Evolutionary conservation across 2,113 vertebrate genomes (phyloP).

Genomic region (Euleptes europaea): DNA sequence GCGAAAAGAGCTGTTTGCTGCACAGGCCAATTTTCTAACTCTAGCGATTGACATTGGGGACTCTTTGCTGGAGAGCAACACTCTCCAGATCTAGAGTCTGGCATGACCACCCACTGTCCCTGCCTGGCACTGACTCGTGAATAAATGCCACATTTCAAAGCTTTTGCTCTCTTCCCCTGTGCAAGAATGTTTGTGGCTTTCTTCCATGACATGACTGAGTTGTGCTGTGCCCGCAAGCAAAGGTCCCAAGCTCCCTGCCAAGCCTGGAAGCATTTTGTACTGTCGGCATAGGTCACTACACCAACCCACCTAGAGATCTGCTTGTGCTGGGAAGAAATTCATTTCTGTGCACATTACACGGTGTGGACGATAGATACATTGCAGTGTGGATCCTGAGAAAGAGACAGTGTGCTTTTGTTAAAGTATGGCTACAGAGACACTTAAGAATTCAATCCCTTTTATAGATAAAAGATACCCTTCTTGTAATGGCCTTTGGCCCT

Average conservation of each 20-base stretch:
- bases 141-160: neutral
- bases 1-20: neutral
- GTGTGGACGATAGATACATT: neutral
- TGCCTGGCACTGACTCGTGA: neutral
- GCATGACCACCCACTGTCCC: too few species aligned
- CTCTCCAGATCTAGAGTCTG: neutral
- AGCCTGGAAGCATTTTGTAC: neutral
- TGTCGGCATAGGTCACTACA: neutral
- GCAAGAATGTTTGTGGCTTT: neutral
- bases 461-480: neutral
- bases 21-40: neutral
- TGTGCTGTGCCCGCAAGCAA: neutral
- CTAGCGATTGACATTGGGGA: neutral
- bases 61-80: too few species aligned
- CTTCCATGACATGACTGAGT: neutral
- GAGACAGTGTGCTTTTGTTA: neutral
- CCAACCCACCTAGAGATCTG: neutral
- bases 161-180: neutral
- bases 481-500: too few species aligned
- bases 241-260: neutral
- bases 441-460: neutral
- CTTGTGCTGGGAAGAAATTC: neutral
- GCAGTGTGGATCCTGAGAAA: neutral
- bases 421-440: fast-evolving
- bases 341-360: neutral